Conservation (phyloP, 2,888 invertebrate genomes). For the Microctonus hyperodae region DNA sequence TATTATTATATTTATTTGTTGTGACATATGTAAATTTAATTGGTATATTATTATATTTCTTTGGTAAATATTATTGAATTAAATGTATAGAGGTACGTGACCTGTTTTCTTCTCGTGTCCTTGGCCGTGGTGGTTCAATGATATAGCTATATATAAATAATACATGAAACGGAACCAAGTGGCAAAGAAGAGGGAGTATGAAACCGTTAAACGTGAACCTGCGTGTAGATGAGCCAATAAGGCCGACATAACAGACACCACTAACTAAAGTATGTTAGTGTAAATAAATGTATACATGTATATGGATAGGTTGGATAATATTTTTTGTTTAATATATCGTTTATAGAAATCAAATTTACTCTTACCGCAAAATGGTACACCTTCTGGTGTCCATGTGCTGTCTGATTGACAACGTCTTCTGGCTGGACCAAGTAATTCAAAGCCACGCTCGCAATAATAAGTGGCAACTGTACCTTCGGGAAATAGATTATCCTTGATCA, state of each 20-base stretch:
- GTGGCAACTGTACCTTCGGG: constrained; percentile 75
- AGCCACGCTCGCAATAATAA: constrained; percentile 87
- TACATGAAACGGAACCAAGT: constrained; percentile 35
- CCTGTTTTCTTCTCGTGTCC: constrained; percentile 57
- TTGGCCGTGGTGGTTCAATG: constrained; percentile 57
- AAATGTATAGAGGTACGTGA: constrained; percentile 48
- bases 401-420: constrained; percentile 76
- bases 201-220: constrained; percentile 43
- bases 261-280: background rate
- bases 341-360: constrained; percentile 43
- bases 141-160: constrained; percentile 32
- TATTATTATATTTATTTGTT: no score
- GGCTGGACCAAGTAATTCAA: constrained; percentile 89
- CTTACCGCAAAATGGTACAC: constrained; percentile 95
- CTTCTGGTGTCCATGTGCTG: constrained; percentile 86
- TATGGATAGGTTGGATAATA: background rate
- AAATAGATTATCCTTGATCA: constrained; percentile 66
- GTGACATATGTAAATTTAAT: background rate
- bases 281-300: constrained; percentile 2
- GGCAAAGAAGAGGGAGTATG: constrained; percentile 32
- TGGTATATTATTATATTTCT: constrained; percentile 6
- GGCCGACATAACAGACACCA: constrained; percentile 6
- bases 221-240: constrained; percentile 30
- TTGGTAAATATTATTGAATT: background rate
- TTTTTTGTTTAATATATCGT: background rate